A percentile compares a stretch with the other conserved stretches of the same genome.
These are phyloP conservation scores for Zhuqinia jingwanae DNA, from an alignment of 2,888 invertebrate species.

Conservation along the genomic window DNA sequence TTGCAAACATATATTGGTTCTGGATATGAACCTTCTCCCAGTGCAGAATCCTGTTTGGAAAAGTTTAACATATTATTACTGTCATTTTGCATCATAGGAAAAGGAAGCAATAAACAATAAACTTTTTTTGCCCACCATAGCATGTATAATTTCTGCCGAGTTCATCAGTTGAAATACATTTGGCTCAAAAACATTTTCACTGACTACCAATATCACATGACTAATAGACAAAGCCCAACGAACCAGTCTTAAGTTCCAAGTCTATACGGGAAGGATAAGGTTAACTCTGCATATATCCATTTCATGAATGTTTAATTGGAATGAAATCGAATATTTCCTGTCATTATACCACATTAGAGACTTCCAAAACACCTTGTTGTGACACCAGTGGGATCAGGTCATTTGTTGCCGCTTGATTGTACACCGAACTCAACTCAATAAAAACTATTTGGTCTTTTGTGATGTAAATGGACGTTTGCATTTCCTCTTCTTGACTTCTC, in stretches of 20 bases:
- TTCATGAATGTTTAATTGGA: neutral
- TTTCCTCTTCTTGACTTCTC: constrained; percentile 65
- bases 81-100: neutral
- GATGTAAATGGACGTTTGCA: constrained; percentile 74
- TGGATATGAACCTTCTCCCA: constrained; percentile 75
- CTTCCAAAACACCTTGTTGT: constrained; percentile 74
- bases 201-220: constrained; percentile 76
- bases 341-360: constrained; percentile 70
- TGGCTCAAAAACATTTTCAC: constrained; percentile 75
- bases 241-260: constrained; percentile 77
- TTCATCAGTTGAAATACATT: constrained; percentile 76
- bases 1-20: constrained; percentile 77
- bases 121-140: constrained; percentile 73
- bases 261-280: constrained; percentile 60
- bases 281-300: neutral
- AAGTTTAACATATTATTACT: neutral
- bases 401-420: constrained; percentile 73
- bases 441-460: constrained; percentile 73
- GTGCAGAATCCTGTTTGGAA: constrained; percentile 71
- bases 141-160: constrained; percentile 76
- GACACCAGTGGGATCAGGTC: constrained; percentile 73
- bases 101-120: too few species aligned
- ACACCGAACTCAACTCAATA: constrained; percentile 78
- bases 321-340: neutral
- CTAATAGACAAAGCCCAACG: constrained; percentile 78